Evolutionary conservation across 2,113 vertebrate genomes (phyloP).

Genomic region (Corydoras sp.): DNA sequence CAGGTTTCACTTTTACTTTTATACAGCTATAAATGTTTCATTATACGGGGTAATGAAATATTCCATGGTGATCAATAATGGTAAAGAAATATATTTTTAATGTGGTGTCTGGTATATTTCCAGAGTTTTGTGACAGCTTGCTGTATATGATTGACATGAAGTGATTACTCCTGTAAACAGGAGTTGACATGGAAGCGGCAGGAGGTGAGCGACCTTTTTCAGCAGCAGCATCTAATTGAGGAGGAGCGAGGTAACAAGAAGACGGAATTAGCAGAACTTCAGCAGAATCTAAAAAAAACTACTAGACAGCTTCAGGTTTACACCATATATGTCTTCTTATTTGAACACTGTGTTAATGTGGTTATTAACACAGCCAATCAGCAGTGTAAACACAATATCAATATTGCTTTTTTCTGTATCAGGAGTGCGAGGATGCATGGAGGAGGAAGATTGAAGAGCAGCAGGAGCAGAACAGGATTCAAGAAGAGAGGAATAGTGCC

Average conservation of each 20-base stretch:
- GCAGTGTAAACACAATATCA: no score
- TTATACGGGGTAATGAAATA: slow-evolving; percentile 13
- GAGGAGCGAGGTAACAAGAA: slow-evolving; percentile 73
- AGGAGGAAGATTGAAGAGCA: no score
- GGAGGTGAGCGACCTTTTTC: slow-evolving; percentile 73
- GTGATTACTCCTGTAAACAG: slow-evolving; percentile 49
- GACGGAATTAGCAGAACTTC: slow-evolving; percentile 75
- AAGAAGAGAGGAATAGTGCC: no score
- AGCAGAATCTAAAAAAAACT: slow-evolving; percentile 76
- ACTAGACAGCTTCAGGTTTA: slow-evolving; percentile 83
- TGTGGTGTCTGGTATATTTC: no score
- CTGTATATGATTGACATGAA: slow-evolving; percentile 1
- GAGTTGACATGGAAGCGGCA: slow-evolving; percentile 69
- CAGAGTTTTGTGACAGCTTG: no score
- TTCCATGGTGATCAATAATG: no score
- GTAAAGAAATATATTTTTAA: no score
- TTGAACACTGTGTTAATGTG: no score
- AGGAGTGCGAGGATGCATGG: no score
- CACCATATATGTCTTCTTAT: slow-evolving; percentile 29
- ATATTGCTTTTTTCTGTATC: no score
- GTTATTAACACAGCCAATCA: no score
- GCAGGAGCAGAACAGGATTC: no score
- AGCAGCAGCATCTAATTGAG: slow-evolving; percentile 62
- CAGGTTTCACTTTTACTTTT: neutral
- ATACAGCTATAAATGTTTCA: neutral